Percentiles rank a stretch among this genome's conserved stretches.
Conservation (phyloP, 2,888 invertebrate species). For the Sarcophaga rosellei region DNA sequence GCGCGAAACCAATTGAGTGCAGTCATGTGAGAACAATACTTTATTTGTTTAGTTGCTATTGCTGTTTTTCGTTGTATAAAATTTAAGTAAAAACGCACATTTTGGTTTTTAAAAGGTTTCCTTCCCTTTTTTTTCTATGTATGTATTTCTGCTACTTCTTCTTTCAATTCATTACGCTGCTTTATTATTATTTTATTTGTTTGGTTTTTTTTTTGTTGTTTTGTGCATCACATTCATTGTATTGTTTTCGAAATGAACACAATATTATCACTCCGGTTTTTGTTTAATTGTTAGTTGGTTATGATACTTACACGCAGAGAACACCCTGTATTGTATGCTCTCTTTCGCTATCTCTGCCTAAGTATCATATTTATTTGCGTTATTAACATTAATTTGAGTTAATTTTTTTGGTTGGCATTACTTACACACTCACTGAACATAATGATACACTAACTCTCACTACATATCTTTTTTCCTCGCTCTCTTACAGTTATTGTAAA, state of each 20-base stretch:
- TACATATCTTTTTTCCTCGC: too few relatives aligned
- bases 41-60: conserved; percentile 79
- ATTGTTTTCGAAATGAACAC: conserved; percentile 44
- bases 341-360: neutral
- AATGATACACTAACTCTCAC: too few relatives aligned
- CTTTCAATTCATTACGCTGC: neutral
- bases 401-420: conserved; percentile 12
- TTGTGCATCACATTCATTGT: neutral
- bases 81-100: conserved; percentile 7
- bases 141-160: neutral
- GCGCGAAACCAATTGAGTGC: conserved; percentile 79
- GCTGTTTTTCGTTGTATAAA: conserved; percentile 64
- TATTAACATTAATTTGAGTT: neutral
- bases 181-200: neutral
- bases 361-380: conserved; percentile 40
- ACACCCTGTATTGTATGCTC: neutral
- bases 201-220: neutral
- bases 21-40: conserved; percentile 75
- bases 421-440: neutral
- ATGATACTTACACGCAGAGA: neutral
- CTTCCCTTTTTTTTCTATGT: conserved; percentile 28
- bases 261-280: conserved; percentile 42
- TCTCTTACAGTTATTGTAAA: conserved; percentile 64
- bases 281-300: conserved; percentile 37
- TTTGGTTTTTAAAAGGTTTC: conserved; percentile 74